Conservation (phyloP, 2,888 invertebrate genomes). For the Diploptera punctata region DNA sequence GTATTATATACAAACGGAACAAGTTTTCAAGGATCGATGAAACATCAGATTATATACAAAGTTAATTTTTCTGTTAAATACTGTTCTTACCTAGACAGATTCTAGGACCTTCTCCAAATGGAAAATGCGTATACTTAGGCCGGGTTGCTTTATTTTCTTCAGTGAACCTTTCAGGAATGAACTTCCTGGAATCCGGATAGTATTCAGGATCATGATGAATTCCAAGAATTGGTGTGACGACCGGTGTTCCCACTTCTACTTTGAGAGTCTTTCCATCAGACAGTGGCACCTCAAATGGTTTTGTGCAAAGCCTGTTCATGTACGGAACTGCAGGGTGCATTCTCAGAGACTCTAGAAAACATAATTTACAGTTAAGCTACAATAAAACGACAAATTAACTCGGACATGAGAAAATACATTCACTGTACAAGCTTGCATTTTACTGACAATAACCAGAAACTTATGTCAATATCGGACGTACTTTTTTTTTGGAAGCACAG, state of each 20-base stretch:
- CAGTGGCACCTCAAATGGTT: constrained; percentile 49
- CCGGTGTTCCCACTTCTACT: constrained; percentile 50
- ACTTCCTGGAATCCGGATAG: constrained; percentile 55
- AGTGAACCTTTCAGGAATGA: constrained; percentile 56
- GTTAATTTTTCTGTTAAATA: too few species aligned
- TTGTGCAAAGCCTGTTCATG: constrained; percentile 49
- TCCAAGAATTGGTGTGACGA: constrained; percentile 51
- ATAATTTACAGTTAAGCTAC: too few species aligned
- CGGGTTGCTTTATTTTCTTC: constrained; percentile 49
- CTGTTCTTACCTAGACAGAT: constrained; percentile 6
- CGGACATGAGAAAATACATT: too few species aligned
- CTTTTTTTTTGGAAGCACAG: too few species aligned
- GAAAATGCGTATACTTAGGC: not conserved
- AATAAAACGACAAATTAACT: too few species aligned
- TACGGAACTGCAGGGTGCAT: constrained; percentile 48
- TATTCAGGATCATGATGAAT: constrained; percentile 54
- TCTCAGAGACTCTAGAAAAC: constrained; percentile 49
- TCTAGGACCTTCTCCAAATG: constrained; percentile 24
- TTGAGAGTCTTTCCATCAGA: constrained; percentile 43
- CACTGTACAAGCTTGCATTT: too few species aligned
- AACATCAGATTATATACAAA: too few species aligned
- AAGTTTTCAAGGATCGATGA: too few species aligned
- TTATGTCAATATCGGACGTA: too few species aligned
- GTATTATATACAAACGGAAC: too few species aligned
- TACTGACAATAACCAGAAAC: too few species aligned